Percentiles rank a stretch among this genome's conserved stretches.
Evolutionary conservation across 2,797 vertebrate genomes (phyloP).

Genomic region (Gila robusta): DNA sequence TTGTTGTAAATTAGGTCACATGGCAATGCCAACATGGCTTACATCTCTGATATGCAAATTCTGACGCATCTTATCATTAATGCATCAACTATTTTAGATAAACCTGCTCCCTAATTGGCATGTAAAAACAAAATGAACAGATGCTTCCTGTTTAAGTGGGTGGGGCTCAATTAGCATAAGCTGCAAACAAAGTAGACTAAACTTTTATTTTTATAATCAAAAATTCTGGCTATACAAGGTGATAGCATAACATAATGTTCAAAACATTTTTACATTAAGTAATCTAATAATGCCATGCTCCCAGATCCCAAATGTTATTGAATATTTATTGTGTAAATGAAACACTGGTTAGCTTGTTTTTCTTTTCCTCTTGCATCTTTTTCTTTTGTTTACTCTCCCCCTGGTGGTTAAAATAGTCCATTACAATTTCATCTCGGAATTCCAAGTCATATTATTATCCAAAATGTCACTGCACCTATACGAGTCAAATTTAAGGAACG

Average conservation of each 20-base stretch:
- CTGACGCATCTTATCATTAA: neutral
- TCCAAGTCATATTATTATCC: neutral
- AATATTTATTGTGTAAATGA: neutral
- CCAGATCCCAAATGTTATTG: neutral
- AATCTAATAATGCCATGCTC: neutral
- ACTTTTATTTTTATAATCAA: neutral
- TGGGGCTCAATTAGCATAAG: neutral
- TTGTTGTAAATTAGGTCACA: neutral
- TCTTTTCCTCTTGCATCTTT: neutral
- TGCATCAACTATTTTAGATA: neutral
- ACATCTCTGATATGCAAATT: neutral
- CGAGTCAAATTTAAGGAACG: neutral
- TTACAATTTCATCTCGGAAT: neutral
- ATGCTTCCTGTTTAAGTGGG: neutral
- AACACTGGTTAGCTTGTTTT: neutral
- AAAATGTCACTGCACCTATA: neutral
- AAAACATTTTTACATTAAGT: neutral
- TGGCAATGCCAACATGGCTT: neutral
- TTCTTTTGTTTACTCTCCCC: slow-evolving; percentile 19
- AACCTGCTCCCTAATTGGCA: neutral
- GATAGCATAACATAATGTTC: neutral
- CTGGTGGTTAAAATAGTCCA: neutral
- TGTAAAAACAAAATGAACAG: neutral
- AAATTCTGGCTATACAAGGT: neutral
- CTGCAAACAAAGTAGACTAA: neutral